Conservation (phyloP, 2,888 invertebrate species). For the Ferrisia virgata region DNA sequence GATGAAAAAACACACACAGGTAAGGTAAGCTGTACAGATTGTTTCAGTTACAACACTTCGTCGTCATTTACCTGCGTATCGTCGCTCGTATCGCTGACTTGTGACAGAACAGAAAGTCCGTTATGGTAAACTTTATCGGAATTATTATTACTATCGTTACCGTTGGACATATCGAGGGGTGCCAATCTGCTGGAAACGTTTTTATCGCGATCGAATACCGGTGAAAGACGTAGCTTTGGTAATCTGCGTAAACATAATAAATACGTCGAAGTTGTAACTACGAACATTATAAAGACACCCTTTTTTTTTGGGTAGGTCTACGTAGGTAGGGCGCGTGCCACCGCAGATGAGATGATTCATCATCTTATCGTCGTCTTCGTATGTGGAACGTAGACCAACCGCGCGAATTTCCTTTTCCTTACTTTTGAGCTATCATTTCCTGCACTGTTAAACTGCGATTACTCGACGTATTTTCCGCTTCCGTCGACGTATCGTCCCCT, state of each 20-base stretch:
- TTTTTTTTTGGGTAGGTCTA: background rate
- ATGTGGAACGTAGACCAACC: too few species aligned
- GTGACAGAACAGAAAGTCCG: constrained; percentile 46
- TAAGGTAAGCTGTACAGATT: background rate
- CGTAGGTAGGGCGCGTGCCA: too few species aligned
- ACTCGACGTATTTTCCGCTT: background rate
- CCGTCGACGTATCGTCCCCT: background rate
- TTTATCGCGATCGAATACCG: constrained; percentile 52
- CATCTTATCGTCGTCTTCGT: too few species aligned
- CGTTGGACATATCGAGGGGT: background rate
- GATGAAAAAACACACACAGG: constrained; percentile 37
- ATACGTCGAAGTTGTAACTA: background rate
- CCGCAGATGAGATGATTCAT: background rate
- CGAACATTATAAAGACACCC: background rate
- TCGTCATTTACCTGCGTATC: constrained; percentile 43
- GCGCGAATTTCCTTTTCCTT: background rate
- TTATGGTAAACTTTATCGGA: constrained; percentile 40
- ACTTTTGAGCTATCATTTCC: constrained; percentile 48
- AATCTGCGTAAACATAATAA: constrained; percentile 54
- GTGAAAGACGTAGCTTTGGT: constrained; percentile 70
- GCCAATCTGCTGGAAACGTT: background rate
- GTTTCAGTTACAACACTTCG: background rate
- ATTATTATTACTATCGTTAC: constrained; percentile 33
- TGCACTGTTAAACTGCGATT: constrained; percentile 43
- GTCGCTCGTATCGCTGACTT: constrained; percentile 47